Evolutionary conservation across 2,797 vertebrate species (phyloP).

Genomic region (Carapus acus): DNA sequence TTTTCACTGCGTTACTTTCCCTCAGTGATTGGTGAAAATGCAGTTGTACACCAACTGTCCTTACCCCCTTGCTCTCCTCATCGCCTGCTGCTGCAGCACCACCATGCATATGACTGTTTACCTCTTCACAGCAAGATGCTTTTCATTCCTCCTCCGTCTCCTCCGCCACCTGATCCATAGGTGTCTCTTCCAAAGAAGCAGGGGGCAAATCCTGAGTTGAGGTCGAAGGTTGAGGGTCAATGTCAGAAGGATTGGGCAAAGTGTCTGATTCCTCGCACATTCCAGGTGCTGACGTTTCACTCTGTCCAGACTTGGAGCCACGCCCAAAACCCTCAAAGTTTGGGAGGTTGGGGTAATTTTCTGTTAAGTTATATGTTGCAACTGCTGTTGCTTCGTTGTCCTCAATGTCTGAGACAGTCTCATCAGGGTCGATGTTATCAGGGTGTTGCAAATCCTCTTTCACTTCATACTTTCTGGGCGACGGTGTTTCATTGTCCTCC

Average conservation of each 20-base stretch:
- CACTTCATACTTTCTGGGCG: conserved; percentile 62
- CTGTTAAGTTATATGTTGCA: no score
- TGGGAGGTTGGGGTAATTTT: no score
- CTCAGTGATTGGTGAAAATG: conserved; percentile 88
- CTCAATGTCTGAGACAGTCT: no score
- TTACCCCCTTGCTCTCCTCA: conserved; percentile 89
- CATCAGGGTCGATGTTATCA: no score
- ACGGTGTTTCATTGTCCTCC: conserved; percentile 65
- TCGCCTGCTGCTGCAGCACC: conserved; percentile 97
- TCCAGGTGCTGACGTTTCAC: conserved; percentile 67
- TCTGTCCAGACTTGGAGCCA: conserved; percentile 75
- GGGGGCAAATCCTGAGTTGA: no score
- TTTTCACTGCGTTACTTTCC: background rate
- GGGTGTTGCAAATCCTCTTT: no score
- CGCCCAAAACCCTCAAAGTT: no score
- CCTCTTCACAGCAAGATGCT: conserved; percentile 82
- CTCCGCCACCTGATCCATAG: conserved; percentile 6
- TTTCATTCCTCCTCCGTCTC: conserved; percentile 75
- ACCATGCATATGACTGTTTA: conserved; percentile 96
- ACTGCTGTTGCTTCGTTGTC: no score
- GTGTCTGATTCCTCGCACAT: conserved; percentile 42
- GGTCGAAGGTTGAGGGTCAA: no score
- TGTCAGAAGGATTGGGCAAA: no score
- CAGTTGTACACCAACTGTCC: conserved; percentile 84
- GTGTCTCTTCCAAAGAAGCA: no score